Evolutionary conservation across 1,140 invertebrate genomes (phyloP).

Genomic region (Metaphire vulgaris): DNA sequence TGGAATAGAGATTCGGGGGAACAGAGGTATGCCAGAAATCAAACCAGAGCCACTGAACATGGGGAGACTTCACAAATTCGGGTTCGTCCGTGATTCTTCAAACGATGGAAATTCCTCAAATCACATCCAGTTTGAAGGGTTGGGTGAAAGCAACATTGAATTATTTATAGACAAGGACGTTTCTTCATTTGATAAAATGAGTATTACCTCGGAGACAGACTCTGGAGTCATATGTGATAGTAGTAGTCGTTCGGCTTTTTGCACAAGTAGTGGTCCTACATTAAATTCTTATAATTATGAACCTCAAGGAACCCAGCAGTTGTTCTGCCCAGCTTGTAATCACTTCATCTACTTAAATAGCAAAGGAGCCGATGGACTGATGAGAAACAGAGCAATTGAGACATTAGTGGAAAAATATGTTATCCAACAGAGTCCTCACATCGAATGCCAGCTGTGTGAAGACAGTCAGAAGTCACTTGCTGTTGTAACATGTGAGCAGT

Average conservation of each 20-base stretch:
- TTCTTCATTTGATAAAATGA: slow-evolving; percentile 69
- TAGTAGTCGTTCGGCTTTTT: slow-evolving; percentile 76
- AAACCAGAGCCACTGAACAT: slow-evolving; percentile 34
- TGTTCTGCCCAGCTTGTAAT: slow-evolving; percentile 77
- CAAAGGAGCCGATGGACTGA: slow-evolving; percentile 80
- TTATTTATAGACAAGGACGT: neutral
- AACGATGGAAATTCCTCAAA: neutral
- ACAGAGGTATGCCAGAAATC: slow-evolving; percentile 18
- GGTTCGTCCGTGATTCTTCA: slow-evolving; percentile 66
- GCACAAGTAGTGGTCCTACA: slow-evolving; percentile 76
- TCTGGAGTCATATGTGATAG: slow-evolving; percentile 74
- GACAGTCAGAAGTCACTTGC: slow-evolving; percentile 68
- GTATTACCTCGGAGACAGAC: slow-evolving; percentile 91
- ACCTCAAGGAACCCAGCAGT: slow-evolving; percentile 44
- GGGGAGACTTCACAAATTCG: slow-evolving; percentile 36
- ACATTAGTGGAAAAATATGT: slow-evolving; percentile 82
- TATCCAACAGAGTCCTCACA: slow-evolving; percentile 54
- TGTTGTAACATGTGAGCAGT: slow-evolving; percentile 86
- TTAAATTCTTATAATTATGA: slow-evolving; percentile 57
- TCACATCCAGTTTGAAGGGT: neutral
- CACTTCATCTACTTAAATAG: slow-evolving; percentile 91
- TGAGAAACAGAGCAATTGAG: slow-evolving; percentile 84
- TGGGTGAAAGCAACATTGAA: neutral
- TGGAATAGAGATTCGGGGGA: neutral
- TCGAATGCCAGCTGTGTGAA: slow-evolving; percentile 88